Conservation (phyloP, 2,888 invertebrate genomes). For the Dysmachus trigonus region DNA sequence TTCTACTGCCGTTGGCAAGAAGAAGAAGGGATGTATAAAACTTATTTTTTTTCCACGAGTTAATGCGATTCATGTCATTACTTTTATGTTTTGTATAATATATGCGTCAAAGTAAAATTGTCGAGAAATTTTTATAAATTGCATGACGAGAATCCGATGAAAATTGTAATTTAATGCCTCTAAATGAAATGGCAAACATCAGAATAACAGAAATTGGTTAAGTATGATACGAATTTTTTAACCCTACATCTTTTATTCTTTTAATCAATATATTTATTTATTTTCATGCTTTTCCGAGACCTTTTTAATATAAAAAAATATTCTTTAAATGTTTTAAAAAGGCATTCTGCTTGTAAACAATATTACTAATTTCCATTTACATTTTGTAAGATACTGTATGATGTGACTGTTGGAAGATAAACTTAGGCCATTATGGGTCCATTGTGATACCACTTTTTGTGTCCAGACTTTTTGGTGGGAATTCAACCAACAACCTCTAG, state of each 20-base stretch:
- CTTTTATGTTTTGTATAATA: neutral
- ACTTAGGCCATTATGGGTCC: too few species aligned
- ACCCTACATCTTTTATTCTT: neutral
- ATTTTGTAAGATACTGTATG: too few species aligned
- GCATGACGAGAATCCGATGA: neutral
- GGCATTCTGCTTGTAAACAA: too few species aligned
- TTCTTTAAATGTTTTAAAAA: too few species aligned
- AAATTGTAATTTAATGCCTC: neutral
- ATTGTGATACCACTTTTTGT: too few species aligned
- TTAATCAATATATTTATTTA: neutral
- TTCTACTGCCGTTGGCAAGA: neutral
- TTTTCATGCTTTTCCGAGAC: neutral
- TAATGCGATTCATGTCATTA: neutral
- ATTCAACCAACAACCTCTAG: too few species aligned
- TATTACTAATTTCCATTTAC: too few species aligned
- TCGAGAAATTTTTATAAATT: neutral
- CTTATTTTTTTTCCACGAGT: neutral
- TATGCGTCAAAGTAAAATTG: neutral
- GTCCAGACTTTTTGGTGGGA: too few species aligned
- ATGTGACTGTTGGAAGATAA: too few species aligned
- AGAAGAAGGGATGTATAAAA: neutral
- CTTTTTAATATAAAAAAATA: too few species aligned
- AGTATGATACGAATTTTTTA: neutral
- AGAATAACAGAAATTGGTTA: neutral
- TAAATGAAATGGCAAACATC: neutral